Conservation (phyloP, 1,140 invertebrate genomes). For the Phymastichus coffea region DNA sequence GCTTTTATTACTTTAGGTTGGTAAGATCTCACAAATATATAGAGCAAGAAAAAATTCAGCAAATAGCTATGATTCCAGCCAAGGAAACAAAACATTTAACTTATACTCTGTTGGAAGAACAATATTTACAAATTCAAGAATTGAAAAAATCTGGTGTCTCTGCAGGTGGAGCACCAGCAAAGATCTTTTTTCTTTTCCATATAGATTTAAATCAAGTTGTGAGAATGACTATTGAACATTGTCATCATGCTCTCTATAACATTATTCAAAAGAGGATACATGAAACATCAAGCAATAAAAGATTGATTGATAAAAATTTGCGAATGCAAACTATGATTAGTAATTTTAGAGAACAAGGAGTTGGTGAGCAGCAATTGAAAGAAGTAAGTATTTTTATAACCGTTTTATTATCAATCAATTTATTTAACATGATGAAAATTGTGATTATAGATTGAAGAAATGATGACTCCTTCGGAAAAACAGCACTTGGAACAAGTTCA, state of each 20-base stretch:
- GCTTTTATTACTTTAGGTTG: constrained; percentile 59
- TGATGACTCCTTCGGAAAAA: constrained; percentile 76
- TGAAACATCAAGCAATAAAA: constrained; percentile 65
- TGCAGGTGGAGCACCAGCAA: constrained; percentile 61
- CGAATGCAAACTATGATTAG: constrained; percentile 77
- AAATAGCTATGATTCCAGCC: constrained; percentile 82
- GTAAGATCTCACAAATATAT: constrained; percentile 76
- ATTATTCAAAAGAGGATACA: constrained; percentile 63
- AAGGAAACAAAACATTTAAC: constrained; percentile 85
- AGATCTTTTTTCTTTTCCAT: constrained; percentile 75
- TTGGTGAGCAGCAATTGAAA: constrained; percentile 71
- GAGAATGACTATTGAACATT: constrained; percentile 71
- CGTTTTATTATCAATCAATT: too few species aligned
- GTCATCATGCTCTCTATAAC: constrained; percentile 77
- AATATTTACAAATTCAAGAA: constrained; percentile 74
- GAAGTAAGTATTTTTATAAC: constrained; percentile 61
- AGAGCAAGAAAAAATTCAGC: constrained; percentile 86
- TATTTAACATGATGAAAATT: neutral
- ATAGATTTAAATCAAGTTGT: constrained; percentile 72
- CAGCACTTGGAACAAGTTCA: constrained; percentile 68
- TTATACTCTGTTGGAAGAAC: constrained; percentile 78
- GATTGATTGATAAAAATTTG: constrained; percentile 83
- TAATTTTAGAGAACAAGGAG: constrained; percentile 72
- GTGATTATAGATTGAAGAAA: constrained; percentile 67
- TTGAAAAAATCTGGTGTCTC: constrained; percentile 54